Percentiles rank a stretch among this genome's conserved stretches.
These are phyloP conservation scores for Hyperopisus bebe DNA, from an alignment of 2,113 vertebrate genomes.

Conservation along the genomic window DNA sequence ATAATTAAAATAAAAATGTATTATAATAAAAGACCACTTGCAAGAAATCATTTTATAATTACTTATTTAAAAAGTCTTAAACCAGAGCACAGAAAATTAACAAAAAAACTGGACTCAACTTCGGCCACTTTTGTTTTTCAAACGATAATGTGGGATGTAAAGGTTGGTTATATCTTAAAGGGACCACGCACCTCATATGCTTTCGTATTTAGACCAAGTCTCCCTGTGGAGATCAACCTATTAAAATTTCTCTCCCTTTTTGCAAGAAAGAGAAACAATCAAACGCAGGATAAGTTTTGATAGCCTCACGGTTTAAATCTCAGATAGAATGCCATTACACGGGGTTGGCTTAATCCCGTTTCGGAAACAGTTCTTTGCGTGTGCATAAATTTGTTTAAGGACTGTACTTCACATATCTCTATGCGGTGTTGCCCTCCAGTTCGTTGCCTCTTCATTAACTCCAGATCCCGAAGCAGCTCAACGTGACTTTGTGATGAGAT, in stretches of 20 bases:
- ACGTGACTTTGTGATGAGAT: conserved; percentile 7
- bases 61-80: background rate
- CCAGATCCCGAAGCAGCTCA: background rate
- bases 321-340: background rate
- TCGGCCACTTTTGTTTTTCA: background rate
- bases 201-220: background rate
- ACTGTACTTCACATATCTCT: background rate
- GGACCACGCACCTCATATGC: background rate
- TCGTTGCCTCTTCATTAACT: background rate
- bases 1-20: background rate
- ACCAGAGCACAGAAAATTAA: background rate
- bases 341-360: background rate
- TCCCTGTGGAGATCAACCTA: background rate
- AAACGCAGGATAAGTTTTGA: background rate
- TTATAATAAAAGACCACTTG: background rate
- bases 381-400: conserved; percentile 16
- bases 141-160: background rate
- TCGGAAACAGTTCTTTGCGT: background rate
- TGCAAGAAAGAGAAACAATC: background rate
- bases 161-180: background rate
- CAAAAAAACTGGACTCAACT: background rate
- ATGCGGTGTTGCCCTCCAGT: background rate
- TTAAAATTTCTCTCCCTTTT: background rate
- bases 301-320: background rate
- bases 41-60: background rate